Base-by-base conservation (phyloP, 2,888 invertebrate genomes). In the Fragum fragum region DNA sequence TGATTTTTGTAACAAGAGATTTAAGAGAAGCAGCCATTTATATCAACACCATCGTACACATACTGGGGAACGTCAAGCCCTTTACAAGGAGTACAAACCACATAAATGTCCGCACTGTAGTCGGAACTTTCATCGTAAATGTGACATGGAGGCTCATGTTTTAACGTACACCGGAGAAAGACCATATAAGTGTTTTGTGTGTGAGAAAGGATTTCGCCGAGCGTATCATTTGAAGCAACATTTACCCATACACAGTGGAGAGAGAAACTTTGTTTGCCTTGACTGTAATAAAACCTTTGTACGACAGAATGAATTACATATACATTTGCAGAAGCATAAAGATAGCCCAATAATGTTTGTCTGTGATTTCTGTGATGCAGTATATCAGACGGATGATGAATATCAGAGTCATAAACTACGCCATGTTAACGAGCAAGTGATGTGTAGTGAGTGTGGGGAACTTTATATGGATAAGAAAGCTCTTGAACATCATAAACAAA, bases 21-120 rank as follows among this genome's bases (percentile, higher is more conserved):
- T 73, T 28, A 61, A 42, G 52, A 23, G 73, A 52, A 73, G 73
- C 32, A 73, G 73, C 26, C 63, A 73, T 21, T 29, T 73, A 29
- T 73, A 73, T 47, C 73, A 73, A 28, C 73, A 73, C 29, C 61
- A 73, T 39, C 61, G 73, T n/a, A 63, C 63, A 18, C 73, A 73
- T 29, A 63, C 42, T 3, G 73, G 73, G 1, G 73, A 73, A 52
- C 63, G 73, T n/a, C 73, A 73, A 47, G 73, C 73, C 16, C n/a
- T 73, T 16, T 73, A 73, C 23, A 23, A 59, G 28, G 39, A 61
- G 6, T 61, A 63, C 42, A 73, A 73, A 52, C 73, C 73, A 7
- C 63, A 73, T 18, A 52, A 73, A 52, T 73, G 73, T 28, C 23
- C 26, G 0, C 47, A 61, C 52, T 73, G 73, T 73, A 28, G 52